phyloP scores from a whole-genome alignment of 1,140 invertebrate genomes.

The Eupristina koningsbergeri region DNA sequence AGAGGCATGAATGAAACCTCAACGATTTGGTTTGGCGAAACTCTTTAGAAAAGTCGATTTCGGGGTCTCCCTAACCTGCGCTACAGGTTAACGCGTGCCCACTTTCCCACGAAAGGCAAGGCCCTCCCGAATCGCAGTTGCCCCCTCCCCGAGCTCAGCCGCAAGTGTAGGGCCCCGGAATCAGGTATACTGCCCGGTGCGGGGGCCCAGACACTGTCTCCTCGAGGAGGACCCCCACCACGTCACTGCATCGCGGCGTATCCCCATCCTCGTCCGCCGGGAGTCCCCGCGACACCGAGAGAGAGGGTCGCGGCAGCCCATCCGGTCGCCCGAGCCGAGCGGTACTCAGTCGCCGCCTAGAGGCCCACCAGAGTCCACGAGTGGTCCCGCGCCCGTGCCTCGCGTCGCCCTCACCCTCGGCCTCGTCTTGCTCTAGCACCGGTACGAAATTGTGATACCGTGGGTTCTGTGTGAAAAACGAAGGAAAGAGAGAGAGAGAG shows the following conservation, averaged over 20 bases:
- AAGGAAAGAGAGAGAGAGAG: no score
- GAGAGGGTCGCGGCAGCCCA: constrained; percentile 1
- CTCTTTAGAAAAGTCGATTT: neutral
- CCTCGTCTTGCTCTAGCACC: no score
- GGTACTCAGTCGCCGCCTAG: constrained; percentile 59
- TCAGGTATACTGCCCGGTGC: neutral
- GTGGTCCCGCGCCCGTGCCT: neutral
- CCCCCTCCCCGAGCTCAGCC: neutral
- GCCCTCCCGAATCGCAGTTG: neutral
- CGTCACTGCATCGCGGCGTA: constrained; percentile 15
- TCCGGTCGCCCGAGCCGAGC: constrained; percentile 56
- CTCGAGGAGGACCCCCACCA: neutral
- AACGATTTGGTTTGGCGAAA: neutral
- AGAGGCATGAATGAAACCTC: neutral
- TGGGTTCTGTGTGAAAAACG: neutral
- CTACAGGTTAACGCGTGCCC: neutral
- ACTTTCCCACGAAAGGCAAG: neutral
- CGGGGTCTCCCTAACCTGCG: no score
- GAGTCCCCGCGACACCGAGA: constrained; percentile 30
- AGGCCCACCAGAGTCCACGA: constrained; percentile 44
- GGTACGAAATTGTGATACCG: no score
- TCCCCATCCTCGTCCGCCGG: constrained; percentile 10
- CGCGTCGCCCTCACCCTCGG: neutral
- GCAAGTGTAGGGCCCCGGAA: constrained; percentile 8
- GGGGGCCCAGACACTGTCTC: no score